Base-by-base conservation (phyloP, 2,113 vertebrate genomes). In the Grallaria varia region DNA sequence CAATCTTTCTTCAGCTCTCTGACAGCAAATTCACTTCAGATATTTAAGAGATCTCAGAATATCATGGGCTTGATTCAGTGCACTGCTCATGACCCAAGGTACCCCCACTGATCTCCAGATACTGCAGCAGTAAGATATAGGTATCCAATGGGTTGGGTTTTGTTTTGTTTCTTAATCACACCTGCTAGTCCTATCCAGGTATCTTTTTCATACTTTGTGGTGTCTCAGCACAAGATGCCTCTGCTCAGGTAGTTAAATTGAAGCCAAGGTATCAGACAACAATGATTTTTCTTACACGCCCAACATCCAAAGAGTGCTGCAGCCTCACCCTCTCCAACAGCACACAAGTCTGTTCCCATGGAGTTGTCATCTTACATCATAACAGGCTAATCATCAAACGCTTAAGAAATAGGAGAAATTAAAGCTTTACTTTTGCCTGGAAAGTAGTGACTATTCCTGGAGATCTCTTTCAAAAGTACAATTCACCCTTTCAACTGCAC, bases 121-220 rank as follows among this genome's bases (percentile, higher is more conserved):
- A 12, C 35, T 91, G 30, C 24, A 82, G 6, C 71, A 67, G 37
- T 44, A 92, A 37, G 30, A 45, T 24, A 35, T 8, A 6, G 3
- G 23, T 58, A 62, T 27, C 2, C 25, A 62, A 0, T n/a, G 9
- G 3, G 9, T 9, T n/a, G 6, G 2, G 3, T 44, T n/a, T 25
- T 40, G 3, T 17, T 42, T 35, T 35, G 31, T 14, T 20, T 44
- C 14, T 64, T 15, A 73, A 80, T 49, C 22, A 73, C 87, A 72
- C 12, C 33, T 40, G 1, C 17, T 76, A 52, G n/a, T 69, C 18
- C 24, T 50, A 23, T 45, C 8, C 25, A 74, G 53, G 18, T 2
- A 3, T 53, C 11, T 63, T 67, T 82, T 59, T 14, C 42, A 35
- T 39, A 75, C 1, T 4, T 35, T 33, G 16, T 2, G 5, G 2